Evolutionary conservation across 2,797 vertebrate species (phyloP).

Genomic region (Dryobates pubescens): DNA sequence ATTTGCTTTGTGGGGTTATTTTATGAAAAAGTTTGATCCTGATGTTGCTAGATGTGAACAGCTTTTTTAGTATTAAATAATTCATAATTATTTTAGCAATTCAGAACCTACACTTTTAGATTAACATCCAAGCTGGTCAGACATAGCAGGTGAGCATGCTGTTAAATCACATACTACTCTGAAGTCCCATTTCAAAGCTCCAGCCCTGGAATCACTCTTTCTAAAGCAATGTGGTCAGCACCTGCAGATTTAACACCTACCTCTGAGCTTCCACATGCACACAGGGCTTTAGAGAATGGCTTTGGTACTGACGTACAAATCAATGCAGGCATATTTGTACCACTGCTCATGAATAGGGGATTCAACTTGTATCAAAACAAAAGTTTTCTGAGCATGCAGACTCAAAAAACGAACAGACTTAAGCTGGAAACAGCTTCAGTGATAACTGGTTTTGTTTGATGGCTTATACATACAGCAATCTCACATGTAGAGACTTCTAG

Average conservation of each 20-base stretch:
- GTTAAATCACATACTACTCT: neutral
- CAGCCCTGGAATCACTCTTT: neutral
- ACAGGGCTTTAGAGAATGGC: neutral
- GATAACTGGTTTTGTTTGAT: slow-evolving; percentile 24
- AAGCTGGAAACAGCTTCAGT: slow-evolving; percentile 63
- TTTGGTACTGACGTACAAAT: neutral
- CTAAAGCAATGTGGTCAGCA: neutral
- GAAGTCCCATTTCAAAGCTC: neutral
- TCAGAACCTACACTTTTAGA: neutral
- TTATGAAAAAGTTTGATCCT: neutral
- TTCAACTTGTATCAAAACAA: slow-evolving; percentile 56
- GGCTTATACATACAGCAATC: slow-evolving; percentile 55
- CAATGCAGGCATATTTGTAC: neutral
- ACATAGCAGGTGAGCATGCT: neutral
- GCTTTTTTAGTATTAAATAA: neutral
- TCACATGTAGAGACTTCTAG: slow-evolving; percentile 62
- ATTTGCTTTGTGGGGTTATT: neutral
- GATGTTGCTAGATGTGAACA: neutral
- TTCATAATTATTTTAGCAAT: neutral
- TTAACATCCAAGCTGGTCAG: neutral
- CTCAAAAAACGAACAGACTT: slow-evolving; percentile 28
- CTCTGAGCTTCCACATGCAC: neutral
- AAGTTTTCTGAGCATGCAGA: slow-evolving; percentile 53
- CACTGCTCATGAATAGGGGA: neutral
- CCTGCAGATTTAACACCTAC: neutral